phyloP scores from a whole-genome alignment of 2,888 invertebrate genomes.

The Lepidocyrtoides sp. region DNA sequence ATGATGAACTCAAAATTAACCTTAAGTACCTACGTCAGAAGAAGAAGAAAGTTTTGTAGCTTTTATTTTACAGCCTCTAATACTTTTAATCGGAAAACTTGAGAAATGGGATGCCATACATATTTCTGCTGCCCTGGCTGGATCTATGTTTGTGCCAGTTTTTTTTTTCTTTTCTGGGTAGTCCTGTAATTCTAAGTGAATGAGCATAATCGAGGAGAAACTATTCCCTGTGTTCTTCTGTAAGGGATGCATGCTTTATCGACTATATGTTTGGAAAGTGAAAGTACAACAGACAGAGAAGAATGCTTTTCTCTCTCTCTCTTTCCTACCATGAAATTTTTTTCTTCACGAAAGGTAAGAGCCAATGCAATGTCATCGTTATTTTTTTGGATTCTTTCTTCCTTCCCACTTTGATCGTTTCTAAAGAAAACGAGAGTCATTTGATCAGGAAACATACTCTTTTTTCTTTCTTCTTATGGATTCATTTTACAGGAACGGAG shows the following conservation, averaged over 20 bases:
- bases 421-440: constrained; percentile 62
- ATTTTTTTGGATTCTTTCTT: constrained; percentile 56
- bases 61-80: constrained; percentile 66
- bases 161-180: neutral
- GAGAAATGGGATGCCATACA: constrained; percentile 30
- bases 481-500: neutral
- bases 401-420: constrained; percentile 69
- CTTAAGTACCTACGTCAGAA: neutral
- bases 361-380: constrained; percentile 67
- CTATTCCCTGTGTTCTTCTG: neutral
- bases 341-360: neutral
- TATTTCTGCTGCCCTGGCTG: neutral
- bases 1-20: constrained; percentile 35
- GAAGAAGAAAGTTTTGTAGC: constrained; percentile 28
- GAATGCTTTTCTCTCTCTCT: neutral
- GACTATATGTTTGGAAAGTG: neutral
- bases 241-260: too few relatives aligned
- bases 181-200: neutral
- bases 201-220: neutral
- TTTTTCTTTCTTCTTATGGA: constrained; percentile 28
- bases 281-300: neutral
- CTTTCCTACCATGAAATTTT: neutral
- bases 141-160: neutral
- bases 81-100: constrained; percentile 76
- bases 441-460: constrained; percentile 61